A percentile compares a stretch with the other conserved stretches of the same genome.
These are phyloP conservation scores for Brachionus paranguensis DNA, from an alignment of 1,140 invertebrate genomes.

Conservation along the genomic window DNA sequence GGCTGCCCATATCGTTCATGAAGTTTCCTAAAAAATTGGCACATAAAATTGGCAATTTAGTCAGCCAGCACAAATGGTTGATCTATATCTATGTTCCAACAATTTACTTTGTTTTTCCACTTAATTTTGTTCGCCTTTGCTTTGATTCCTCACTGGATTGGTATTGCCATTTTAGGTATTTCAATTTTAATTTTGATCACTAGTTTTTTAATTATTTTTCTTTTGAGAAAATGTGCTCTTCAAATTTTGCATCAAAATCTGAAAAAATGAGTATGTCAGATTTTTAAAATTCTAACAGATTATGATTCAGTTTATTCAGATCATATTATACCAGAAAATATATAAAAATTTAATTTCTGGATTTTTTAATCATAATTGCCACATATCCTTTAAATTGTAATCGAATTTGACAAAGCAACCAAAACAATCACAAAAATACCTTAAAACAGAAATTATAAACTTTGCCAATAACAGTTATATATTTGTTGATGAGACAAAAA, in stretches of 20 bases:
- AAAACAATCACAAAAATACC: too few relatives aligned
- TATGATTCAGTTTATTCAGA: too few relatives aligned
- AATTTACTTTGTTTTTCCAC: conserved; percentile 60
- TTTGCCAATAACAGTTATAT: too few relatives aligned
- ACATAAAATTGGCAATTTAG: conserved; percentile 57
- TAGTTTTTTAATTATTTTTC: not conserved
- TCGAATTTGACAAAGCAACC: too few relatives aligned
- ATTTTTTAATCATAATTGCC: too few relatives aligned
- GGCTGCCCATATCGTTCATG: conserved; percentile 61
- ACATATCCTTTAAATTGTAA: too few relatives aligned
- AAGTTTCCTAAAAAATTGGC: conserved; percentile 60
- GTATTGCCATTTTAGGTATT: not conserved
- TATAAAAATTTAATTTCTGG: too few relatives aligned
- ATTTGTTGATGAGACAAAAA: too few relatives aligned
- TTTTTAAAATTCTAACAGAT: too few relatives aligned
- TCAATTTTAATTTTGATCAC: not conserved
- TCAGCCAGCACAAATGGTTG: conserved; percentile 61
- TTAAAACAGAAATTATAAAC: too few relatives aligned
- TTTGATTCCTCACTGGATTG: not conserved
- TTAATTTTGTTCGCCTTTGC: conserved; percentile 56
- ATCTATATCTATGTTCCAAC: conserved; percentile 59
- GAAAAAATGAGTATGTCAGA: too few relatives aligned
- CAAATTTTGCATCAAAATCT: not conserved
- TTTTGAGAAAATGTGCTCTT: not conserved
- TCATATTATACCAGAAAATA: too few relatives aligned